Conservation (phyloP, 2,888 invertebrate species). For the Cosmopolites sordidus region DNA sequence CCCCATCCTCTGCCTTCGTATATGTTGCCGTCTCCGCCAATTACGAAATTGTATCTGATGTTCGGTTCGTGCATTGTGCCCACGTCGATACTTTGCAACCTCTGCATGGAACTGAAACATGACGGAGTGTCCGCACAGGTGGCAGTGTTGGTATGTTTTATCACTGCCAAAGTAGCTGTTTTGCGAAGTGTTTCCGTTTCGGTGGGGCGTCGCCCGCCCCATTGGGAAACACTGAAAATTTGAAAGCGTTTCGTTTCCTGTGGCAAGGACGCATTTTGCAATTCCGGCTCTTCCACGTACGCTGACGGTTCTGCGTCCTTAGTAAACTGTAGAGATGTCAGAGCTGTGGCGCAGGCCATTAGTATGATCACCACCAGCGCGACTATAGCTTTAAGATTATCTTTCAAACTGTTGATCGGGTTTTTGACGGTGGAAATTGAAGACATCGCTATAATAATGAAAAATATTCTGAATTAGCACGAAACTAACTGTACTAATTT, state of each 20-base stretch:
- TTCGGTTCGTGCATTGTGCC: constrained; percentile 41
- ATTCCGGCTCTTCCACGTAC: too few relatives aligned
- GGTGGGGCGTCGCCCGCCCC: constrained; percentile 58
- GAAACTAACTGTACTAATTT: too few relatives aligned
- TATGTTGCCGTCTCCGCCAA: constrained; percentile 73
- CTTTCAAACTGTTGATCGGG: too few relatives aligned
- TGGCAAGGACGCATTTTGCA: too few relatives aligned
- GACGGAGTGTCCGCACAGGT: constrained; percentile 46
- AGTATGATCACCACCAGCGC: too few relatives aligned
- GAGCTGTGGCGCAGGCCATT: too few relatives aligned
- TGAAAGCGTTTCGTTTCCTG: not conserved
- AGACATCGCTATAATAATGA: too few relatives aligned
- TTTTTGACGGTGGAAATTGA: too few relatives aligned
- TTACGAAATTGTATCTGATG: constrained; percentile 51
- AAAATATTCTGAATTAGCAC: too few relatives aligned
- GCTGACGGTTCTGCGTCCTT: too few relatives aligned
- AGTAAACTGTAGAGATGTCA: too few relatives aligned
- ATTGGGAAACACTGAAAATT: constrained; percentile 41
- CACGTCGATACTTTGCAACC: constrained; percentile 47
- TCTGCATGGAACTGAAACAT: constrained; percentile 52
- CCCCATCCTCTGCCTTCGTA: constrained; percentile 59
- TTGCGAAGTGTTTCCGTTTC: not conserved
- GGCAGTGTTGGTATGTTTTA: constrained; percentile 53
- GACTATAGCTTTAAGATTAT: too few relatives aligned
- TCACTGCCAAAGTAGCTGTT: constrained; percentile 41